Base-by-base conservation (phyloP, 2,888 invertebrate genomes). In the Emesis furor region DNA sequence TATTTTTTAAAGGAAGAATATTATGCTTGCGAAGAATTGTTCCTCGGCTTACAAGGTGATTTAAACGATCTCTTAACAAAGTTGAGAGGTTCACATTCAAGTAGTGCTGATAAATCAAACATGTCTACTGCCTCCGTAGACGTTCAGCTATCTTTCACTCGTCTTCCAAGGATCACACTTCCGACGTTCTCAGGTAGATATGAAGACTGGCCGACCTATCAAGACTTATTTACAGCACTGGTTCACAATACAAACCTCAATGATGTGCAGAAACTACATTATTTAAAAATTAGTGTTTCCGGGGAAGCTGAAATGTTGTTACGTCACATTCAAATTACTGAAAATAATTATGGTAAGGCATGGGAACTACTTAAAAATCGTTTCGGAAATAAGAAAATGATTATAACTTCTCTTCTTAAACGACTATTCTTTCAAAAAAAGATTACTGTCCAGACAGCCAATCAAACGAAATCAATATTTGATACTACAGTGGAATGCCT, bases 251-350 rank as follows among this genome's bases (percentile, higher is more conserved):
- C 73, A 35, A 39, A 72, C 35, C 30, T 88, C 10, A 73, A 24
- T 32, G 79, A 79, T 3, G 85, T 88, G 7, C 81, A 88, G 69
- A 88, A 86, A 65, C 62, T 84, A 35, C 85, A 87, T 24, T 87
- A 89, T 75, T 78, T 87, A 55, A 86, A 87, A 71, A 73, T 59
- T 5, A 84, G 83, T 71, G 51, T 88, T 12, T 39, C 83, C 12
- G 87, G 87, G 3, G 86, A 86, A 78, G 86, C 86, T 3, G 82
- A 77, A 62, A 65, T 62, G 1, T 74, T 86, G 73, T 77, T 88
- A 10, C 77, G 72, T 42, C 77, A 83, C 17, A 72, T 86, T 12
- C 76, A 82, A 62, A 73, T 83, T 7, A 83, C 83, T 12, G 67
- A 74, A 46, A 72, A 17, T 46, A 88, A 85, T 71, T 88, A 86